Conservation (phyloP, 2,113 vertebrate genomes). For the Lampris incognitus region DNA sequence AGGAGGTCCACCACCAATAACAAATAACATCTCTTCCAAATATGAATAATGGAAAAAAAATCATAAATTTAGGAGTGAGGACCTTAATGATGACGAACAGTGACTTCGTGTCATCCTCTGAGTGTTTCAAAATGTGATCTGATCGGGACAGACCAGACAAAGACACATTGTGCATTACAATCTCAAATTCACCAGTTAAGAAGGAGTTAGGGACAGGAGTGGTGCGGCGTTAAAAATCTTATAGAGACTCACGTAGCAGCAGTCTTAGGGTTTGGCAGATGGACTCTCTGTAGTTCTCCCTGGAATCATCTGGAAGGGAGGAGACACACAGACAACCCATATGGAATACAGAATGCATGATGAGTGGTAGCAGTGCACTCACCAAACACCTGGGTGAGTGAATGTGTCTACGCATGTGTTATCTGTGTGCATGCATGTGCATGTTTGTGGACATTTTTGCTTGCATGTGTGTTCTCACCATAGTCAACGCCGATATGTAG, state of each 20-base stretch:
- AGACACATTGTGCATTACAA: slow-evolving; percentile 17
- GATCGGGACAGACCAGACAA: slow-evolving; percentile 2
- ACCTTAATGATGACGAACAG: slow-evolving; percentile 98
- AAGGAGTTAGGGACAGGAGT: slow-evolving; percentile 1
- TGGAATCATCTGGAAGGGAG: slow-evolving; percentile 83
- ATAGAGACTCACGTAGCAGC: slow-evolving; percentile 90
- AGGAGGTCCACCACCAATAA: not conserved
- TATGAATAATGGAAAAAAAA: slow-evolving; percentile 33
- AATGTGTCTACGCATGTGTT: not conserved
- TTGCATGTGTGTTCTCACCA: slow-evolving; percentile 78
- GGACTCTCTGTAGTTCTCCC: slow-evolving; percentile 91
- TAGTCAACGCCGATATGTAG: slow-evolving; percentile 91
- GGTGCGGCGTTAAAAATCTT: slow-evolving; percentile 16
- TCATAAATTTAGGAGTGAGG: too few relatives aligned
- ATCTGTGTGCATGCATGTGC: slow-evolving; percentile 4
- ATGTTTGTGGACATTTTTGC: not conserved
- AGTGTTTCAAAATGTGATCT: slow-evolving; percentile 93
- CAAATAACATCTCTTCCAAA: slow-evolving; percentile 18
- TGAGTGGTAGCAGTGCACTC: slow-evolving; percentile 37
- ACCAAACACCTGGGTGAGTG: slow-evolving; percentile 2
- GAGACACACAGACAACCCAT: slow-evolving; percentile 47
- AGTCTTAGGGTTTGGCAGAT: slow-evolving; percentile 92
- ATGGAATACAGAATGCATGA: slow-evolving; percentile 51
- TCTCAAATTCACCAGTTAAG: slow-evolving; percentile 9
- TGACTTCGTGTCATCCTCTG: slow-evolving; percentile 98